Percentiles rank a stretch among this genome's conserved stretches.
phyloP scores from a whole-genome alignment of 2,113 vertebrate genomes.

The Coptodon bakossiorum region DNA sequence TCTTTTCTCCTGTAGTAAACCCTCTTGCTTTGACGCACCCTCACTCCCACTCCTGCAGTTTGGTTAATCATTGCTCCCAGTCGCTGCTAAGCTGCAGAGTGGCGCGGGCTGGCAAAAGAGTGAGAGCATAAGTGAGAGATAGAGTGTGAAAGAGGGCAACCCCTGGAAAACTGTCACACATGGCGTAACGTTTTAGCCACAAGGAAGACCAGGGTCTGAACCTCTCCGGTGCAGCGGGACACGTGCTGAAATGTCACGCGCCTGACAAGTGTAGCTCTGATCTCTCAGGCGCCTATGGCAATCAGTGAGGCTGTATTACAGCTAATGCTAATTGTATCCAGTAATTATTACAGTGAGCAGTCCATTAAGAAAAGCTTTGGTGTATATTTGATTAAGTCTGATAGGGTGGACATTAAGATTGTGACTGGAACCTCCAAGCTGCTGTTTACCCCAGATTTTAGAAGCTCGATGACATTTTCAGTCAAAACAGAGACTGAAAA shows the following conservation, averaged over 20 bases:
- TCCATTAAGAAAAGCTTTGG: conserved; percentile 42
- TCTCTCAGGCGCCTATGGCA: background rate
- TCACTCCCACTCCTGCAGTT: background rate
- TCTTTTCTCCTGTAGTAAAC: background rate
- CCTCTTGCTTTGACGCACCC: background rate
- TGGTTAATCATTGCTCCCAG: conserved; percentile 56
- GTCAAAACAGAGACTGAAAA: background rate
- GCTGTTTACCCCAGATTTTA: background rate
- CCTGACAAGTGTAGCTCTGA: conserved; percentile 6
- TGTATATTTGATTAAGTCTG: conserved; percentile 43
- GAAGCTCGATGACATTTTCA: background rate
- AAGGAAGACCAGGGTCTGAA: background rate
- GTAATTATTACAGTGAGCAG: conserved; percentile 41
- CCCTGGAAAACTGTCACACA: background rate
- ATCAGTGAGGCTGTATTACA: conserved; percentile 26
- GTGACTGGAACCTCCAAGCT: background rate
- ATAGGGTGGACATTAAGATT: background rate
- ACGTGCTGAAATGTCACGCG: background rate
- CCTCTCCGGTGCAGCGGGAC: background rate
- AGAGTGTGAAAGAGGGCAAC: background rate
- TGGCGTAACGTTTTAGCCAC: background rate
- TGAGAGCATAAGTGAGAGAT: background rate
- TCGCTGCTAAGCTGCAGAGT: conserved; percentile 22
- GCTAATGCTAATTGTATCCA: conserved; percentile 54
- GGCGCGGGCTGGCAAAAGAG: background rate